Conservation (phyloP, 2,888 invertebrate species). For the Dicyrtoma fusca region DNA sequence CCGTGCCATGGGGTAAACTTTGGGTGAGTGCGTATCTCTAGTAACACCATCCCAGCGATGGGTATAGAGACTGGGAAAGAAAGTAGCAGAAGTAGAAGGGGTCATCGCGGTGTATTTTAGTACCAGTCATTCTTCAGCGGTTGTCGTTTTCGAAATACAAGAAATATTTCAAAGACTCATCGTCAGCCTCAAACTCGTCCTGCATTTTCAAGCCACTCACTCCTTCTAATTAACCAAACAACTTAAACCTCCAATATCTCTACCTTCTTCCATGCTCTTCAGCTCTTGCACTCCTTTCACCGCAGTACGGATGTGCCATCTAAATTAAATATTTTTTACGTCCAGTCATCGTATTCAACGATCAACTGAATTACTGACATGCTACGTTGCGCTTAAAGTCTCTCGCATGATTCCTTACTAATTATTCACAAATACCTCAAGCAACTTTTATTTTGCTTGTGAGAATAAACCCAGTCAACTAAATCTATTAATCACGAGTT, state of each 20-base stretch:
- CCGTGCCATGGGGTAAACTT: no score
- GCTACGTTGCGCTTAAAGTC: no score
- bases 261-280: not conserved
- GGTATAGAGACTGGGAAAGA: not conserved
- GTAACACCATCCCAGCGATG: no score
- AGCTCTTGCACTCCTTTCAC: not conserved
- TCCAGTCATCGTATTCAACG: no score
- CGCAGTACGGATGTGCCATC: not conserved
- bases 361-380: no score
- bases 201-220: not conserved
- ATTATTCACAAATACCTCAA: conserved; percentile 26
- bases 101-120: no score
- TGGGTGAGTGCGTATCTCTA: no score
- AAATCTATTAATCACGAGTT: no score
- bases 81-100: no score
- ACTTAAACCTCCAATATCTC: conserved; percentile 7
- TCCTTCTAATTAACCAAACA: conserved; percentile 26
- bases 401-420: not conserved
- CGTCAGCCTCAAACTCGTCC: not conserved
- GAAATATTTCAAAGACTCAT: conserved; percentile 8
- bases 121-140: conserved; percentile 15
- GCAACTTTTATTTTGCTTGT: conserved; percentile 17
- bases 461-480: conserved; percentile 23
- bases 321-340: no score
- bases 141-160: conserved; percentile 3